Evolutionary conservation across 2,797 vertebrate species (phyloP), one percentile per base, ranked within the genome.

Genomic region (Sebastes oblongus): DNA sequence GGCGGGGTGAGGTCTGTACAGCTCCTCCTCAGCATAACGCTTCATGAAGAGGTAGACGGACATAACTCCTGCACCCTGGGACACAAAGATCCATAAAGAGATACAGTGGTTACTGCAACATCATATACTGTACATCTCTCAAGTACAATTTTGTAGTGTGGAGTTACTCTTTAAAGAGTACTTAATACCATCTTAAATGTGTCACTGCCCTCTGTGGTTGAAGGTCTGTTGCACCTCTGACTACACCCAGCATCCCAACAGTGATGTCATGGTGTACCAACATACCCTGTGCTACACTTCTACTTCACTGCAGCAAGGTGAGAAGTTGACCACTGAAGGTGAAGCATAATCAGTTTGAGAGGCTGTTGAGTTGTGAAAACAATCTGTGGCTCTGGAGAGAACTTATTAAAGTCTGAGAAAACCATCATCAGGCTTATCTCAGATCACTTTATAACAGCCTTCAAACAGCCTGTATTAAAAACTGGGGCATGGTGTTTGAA

Each of bases 11-110:
- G 97, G 97, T 7, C 97, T 91, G 91, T 96, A 98, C 91, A 97
- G 96, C 94, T 98, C 97, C 81, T 98, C 97, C 89, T 97, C 97
- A 0, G 97, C 96, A 3, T 98, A 98, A 10, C 97, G 97, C 88
- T 98, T 98, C 95, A 98, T 98, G 93, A 98, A 98, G 68, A 98
- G 95, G 93, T 98, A 98, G 80, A 98, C 97, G 0, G 97, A 98
- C 97, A 98, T 97, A 81, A 98, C 97, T 0, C 97, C 97, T 0
- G 97, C 97, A 1, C 97, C 97, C 97, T 98, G 92, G 12, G 18
- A 77, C 12, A 39, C 39, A 46, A 8, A 1, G 10, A 32, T 1
- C 36, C 16, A 61, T 0, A 56, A 27, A 62, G 3, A 67, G 12
- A 66, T 6, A 20, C 27, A 46, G 4, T 3, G 12, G 24, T 62